phyloP scores from a whole-genome alignment of 2,797 vertebrate species.

The Dermochelys coriacea region DNA sequence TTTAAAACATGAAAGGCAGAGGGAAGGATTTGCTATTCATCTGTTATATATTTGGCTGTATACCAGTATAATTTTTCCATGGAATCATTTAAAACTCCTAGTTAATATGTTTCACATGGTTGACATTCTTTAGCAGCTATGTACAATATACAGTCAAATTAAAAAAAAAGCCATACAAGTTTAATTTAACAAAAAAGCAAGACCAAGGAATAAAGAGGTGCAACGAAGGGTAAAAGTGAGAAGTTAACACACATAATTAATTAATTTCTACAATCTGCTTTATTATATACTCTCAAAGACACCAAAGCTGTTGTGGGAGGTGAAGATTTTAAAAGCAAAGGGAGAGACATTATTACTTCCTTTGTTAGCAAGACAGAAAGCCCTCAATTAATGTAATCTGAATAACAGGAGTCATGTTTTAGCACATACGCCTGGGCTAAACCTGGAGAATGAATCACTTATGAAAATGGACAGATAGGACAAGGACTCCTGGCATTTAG shows the following conservation, averaged over 20 bases:
- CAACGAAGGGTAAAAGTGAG: background rate
- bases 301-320: background rate
- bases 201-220: background rate
- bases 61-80: background rate
- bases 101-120: constrained; percentile 40
- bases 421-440: background rate
- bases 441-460: background rate
- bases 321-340: constrained; percentile 23
- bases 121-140: background rate
- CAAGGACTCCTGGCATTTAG: background rate
- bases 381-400: background rate
- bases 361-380: constrained; percentile 12
- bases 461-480: constrained; percentile 22
- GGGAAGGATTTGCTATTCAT: background rate
- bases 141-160: background rate
- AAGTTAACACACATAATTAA: constrained; percentile 53
- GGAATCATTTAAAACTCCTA: constrained; percentile 41
- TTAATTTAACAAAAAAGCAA: constrained; percentile 9
- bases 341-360: background rate
- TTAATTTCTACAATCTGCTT: constrained; percentile 50
- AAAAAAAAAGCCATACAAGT: constrained; percentile 1
- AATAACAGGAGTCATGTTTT: constrained; percentile 1
- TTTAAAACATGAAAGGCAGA: background rate
- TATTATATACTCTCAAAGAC: constrained; percentile 12
- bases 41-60: background rate